Conservation (phyloP, 53 echinoderm and acorn worm species). For the Crossaster papposus region DNA sequence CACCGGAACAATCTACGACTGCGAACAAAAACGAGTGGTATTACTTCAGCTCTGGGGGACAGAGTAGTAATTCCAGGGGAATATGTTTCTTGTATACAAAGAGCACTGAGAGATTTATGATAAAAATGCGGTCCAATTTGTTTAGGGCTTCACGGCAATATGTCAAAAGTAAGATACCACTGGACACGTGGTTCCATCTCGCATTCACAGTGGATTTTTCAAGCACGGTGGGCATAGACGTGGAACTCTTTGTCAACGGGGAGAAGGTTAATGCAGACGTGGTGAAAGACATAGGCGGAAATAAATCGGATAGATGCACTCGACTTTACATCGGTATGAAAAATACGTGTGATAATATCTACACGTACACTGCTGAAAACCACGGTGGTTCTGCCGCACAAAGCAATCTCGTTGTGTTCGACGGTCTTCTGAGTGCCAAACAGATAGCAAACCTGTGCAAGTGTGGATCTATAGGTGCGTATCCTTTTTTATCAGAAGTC, state of each 20-base stretch:
- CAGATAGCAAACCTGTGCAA: not conserved
- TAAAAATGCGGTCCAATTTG: not conserved
- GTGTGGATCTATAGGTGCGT: not conserved
- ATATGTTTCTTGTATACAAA: not conserved
- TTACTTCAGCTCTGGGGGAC: constrained; percentile 32
- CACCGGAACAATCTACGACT: not conserved
- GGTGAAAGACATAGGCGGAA: no score
- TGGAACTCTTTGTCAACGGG: not conserved
- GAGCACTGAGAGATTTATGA: not conserved
- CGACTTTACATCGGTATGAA: not conserved
- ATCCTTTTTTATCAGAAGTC: not conserved
- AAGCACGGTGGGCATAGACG: no score
- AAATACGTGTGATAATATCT: not conserved
- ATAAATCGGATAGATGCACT: not conserved
- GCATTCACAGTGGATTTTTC: no score
- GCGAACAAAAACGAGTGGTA: not conserved
- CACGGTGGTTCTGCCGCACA: constrained; percentile 11
- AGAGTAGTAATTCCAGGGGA: not conserved
- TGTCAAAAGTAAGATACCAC: not conserved
- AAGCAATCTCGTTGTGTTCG: constrained; percentile 23
- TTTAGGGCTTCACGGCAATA: not conserved
- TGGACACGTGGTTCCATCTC: constrained; percentile 4
- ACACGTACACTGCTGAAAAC: no score
- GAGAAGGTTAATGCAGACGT: not conserved
- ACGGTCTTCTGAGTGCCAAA: not conserved